Base-by-base conservation (phyloP, 2,113 vertebrate species). In the Elephas maximus region DNA sequence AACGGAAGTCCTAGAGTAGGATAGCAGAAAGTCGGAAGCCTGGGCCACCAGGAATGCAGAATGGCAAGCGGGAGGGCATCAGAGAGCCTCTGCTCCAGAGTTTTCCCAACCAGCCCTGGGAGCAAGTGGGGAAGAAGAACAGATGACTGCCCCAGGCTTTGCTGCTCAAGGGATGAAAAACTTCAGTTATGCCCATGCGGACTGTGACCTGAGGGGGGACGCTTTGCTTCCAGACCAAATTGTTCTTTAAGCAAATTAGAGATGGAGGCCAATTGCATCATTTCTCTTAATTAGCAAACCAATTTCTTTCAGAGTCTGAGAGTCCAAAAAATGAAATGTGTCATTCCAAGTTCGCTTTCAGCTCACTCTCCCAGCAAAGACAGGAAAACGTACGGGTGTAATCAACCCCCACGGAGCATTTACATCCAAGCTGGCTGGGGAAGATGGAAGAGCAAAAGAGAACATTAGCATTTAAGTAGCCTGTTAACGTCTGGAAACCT, bases 401-500 rank as follows among this genome's bases (percentile, higher is more conserved):
- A 67, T 6, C 23, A 4, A 12, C 20, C 6, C 15, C 2, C 0
- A 6, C 92, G 51, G 62, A 28, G 45, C 83, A 15, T 88, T 94
- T 96, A n/a, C 63, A 14, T 94, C 91, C 88, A 76, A 91, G 78
- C 89, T 84, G 65, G 24, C 48, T 8, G 2, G 88, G 57, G 28
- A 51, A 73, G 92, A 92, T 0, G 23, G 95, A 98, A 80, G 24
- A 79, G 9, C 8, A 8, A 82, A 84, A 88, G 91, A 82, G 78
- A 62, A 48, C 30, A 71, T 98, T 91, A 90, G 95, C 93, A 69
- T 93, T 96, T 96, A 91, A 92, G 98, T 80, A 94, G 95, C 95
- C 97, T 77, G 76, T 91, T 98, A 96, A 97, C 89, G 94, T 96
- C 98, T 97, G 94, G 98, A 97, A 98, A 95, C 89, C 95, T 71